Evolutionary conservation across 2,113 vertebrate genomes (phyloP).

Genomic region (Coturnix japonica): DNA sequence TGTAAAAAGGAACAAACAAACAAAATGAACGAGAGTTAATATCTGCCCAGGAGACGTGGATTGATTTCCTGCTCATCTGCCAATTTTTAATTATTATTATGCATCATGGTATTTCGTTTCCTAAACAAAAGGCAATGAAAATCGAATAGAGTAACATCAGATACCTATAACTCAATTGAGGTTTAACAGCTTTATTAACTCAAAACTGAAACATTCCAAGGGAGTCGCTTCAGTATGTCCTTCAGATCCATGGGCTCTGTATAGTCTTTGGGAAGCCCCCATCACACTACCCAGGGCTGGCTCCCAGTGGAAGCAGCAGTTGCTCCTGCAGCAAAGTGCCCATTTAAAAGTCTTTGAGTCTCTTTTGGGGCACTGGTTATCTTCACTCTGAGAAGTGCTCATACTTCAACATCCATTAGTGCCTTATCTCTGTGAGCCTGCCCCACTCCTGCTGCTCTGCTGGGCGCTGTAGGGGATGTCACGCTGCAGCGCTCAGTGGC

Average conservation of each 20-base stretch:
- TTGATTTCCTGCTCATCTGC: background rate
- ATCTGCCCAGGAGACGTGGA: background rate
- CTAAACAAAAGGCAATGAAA: constrained; percentile 3
- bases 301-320: background rate
- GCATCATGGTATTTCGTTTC: constrained; percentile 1
- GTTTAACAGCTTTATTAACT: background rate
- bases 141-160: background rate
- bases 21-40: background rate
- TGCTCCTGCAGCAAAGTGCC: background rate
- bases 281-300: background rate
- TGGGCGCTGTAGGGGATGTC: background rate
- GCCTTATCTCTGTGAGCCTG: background rate
- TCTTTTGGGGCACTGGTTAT: fast-evolving
- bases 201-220: constrained; percentile 39
- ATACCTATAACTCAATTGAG: constrained; percentile 17
- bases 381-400: background rate
- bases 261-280: background rate
- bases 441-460: background rate
- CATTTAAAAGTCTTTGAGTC: fast-evolving
- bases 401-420: fast-evolving
- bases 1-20: background rate
- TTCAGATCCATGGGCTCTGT: fast-evolving
- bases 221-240: background rate
- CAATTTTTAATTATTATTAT: background rate
- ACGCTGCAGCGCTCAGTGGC: background rate